Percentiles rank a stretch among this genome's conserved stretches.
These are phyloP conservation scores for Uloborus diversus DNA, from an alignment of 1,140 invertebrate species.

Conservation along the genomic window DNA sequence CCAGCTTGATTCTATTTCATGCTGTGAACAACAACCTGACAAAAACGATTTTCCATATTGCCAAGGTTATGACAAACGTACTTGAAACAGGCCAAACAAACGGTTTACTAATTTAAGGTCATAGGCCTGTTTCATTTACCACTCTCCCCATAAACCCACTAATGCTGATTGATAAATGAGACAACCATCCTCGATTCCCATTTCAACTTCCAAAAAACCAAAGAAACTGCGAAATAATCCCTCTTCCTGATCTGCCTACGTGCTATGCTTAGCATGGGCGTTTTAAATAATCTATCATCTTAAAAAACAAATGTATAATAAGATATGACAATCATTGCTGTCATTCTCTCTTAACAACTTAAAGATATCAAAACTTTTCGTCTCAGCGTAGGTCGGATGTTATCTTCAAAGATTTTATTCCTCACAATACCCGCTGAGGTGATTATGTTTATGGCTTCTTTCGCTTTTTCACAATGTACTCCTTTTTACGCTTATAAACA, in stretches of 20 bases:
- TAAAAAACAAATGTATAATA: no score
- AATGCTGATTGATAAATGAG: no score
- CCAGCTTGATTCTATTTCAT: no score
- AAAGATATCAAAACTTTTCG: background rate
- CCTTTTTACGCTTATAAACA: conserved; percentile 6
- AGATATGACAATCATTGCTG: conserved; percentile 20
- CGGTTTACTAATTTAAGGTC: no score
- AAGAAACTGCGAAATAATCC: background rate
- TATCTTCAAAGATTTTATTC: background rate
- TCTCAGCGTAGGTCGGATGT: background rate
- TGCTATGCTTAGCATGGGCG: no score
- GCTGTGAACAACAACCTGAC: no score
- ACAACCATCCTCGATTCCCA: no score
- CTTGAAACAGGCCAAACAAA: no score
- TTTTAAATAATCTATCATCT: no score
- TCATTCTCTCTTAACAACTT: background rate
- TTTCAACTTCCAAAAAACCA: background rate
- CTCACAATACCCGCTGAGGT: background rate
- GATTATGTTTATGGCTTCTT: conserved; percentile 21
- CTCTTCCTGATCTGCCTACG: no score
- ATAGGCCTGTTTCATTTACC: background rate
- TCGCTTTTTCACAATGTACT: background rate
- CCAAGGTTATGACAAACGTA: no score
- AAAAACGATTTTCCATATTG: no score
- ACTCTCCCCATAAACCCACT: background rate